Conservation (phyloP, 2,797 vertebrate species). For the Eutrigla gurnardus region DNA sequence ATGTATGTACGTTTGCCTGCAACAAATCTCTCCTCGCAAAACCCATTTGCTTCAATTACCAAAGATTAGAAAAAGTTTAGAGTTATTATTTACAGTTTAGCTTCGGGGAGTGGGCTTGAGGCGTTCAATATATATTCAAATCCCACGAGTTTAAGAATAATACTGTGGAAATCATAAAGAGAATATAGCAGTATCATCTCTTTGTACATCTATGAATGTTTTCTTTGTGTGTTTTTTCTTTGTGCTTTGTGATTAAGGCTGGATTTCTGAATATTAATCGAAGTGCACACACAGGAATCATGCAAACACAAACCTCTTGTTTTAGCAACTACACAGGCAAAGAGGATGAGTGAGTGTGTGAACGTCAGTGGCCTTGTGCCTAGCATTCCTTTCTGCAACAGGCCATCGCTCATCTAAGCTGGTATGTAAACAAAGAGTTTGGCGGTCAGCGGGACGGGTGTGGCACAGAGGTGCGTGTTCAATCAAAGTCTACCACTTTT, state of each 20-base stretch:
- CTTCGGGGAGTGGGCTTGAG: conserved; percentile 74
- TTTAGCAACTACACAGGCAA: conserved; percentile 36
- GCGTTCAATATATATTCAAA: conserved; percentile 86
- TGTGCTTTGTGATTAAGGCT: conserved; percentile 46
- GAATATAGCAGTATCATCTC: conserved; percentile 57
- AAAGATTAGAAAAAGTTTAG: conserved; percentile 84
- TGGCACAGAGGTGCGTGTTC: conserved; percentile 54
- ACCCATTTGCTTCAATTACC: conserved; percentile 88
- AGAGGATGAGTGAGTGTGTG: conserved; percentile 41
- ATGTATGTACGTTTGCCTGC: conserved; percentile 89
- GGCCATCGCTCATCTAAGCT: conserved; percentile 72
- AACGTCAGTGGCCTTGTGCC: conserved; percentile 61
- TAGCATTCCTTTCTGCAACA: conserved; percentile 71
- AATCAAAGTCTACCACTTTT: conserved; percentile 45
- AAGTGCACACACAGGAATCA: not conserved
- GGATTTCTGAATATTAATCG: conserved; percentile 40
- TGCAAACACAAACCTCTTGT: conserved; percentile 29
- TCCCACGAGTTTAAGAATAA: conserved; percentile 77
- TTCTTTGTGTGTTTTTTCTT: conserved; percentile 55
- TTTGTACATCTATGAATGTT: conserved; percentile 60
- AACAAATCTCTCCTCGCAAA: conserved; percentile 85
- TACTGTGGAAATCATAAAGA: conserved; percentile 69
- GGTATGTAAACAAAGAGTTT: conserved; percentile 78
- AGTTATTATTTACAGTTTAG: conserved; percentile 89
- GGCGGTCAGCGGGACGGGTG: conserved; percentile 63